These are phyloP conservation scores for Hemaris fuciformis DNA, from an alignment of 2,888 invertebrate genomes.

Conservation along the genomic window DNA sequence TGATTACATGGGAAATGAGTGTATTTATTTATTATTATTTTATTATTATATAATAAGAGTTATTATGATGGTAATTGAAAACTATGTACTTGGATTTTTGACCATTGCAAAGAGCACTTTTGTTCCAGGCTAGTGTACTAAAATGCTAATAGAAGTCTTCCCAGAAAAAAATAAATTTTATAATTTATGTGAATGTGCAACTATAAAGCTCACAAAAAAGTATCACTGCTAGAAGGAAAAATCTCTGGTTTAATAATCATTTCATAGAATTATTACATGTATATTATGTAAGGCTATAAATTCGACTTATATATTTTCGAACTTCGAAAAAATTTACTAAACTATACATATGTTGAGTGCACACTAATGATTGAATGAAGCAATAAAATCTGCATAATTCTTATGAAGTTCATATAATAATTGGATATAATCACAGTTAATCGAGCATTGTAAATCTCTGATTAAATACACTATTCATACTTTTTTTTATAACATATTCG, in stretches of 20 bases:
- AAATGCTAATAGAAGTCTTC: not conserved
- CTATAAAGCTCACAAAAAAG: not conserved
- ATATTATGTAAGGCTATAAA: not conserved
- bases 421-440: constrained; percentile 16
- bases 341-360: not conserved
- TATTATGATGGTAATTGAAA: no score
- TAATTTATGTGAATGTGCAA: not conserved
- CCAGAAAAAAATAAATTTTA: not conserved
- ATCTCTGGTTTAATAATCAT: not conserved
- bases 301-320: not conserved
- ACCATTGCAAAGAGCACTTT: no score
- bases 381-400: constrained; percentile 3
- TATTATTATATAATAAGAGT: no score
- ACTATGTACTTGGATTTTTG: no score
- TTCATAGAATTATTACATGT: not conserved
- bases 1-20: no score
- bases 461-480: constrained; percentile 9
- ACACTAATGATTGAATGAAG: not conserved
- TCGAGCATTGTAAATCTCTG: constrained; percentile 12
- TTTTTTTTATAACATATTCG: not conserved
- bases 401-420: constrained; percentile 7
- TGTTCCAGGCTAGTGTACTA: no score
- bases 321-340: not conserved
- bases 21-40: no score
- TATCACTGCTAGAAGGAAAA: not conserved